Evolutionary conservation across 2,888 invertebrate species (phyloP).

Genomic region (Pristionchus japonicus): DNA sequence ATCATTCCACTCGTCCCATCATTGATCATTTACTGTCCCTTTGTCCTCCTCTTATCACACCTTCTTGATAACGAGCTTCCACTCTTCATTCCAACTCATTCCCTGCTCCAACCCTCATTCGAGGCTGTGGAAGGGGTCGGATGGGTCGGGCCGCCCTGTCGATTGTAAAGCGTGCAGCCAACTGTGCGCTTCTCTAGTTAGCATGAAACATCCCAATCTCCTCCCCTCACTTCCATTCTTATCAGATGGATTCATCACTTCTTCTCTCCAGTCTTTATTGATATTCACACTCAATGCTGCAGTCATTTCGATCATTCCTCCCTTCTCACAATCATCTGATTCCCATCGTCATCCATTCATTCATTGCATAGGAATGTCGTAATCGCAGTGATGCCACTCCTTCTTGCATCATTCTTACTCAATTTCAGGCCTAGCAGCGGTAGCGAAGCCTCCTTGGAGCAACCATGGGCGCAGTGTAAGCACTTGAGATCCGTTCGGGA

Average conservation of each 20-base stretch:
- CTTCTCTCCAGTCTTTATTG: conserved; percentile 35
- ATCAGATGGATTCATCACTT: conserved; percentile 15
- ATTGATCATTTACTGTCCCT: background rate
- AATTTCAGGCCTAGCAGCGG: background rate
- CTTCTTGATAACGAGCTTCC: conserved; percentile 31
- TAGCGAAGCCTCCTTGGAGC: conserved; percentile 17
- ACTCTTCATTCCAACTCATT: background rate
- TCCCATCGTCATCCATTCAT: background rate
- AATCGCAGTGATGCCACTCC: background rate
- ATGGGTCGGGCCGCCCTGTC: background rate
- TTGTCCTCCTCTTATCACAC: conserved; percentile 36
- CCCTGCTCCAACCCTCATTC: too few relatives aligned
- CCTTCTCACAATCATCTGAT: background rate
- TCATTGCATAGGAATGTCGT: conserved; percentile 1
- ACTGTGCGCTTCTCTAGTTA: conserved; percentile 27
- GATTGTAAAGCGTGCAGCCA: background rate
- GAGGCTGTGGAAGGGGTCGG: background rate
- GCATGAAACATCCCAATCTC: conserved; percentile 1
- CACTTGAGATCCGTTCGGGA: background rate
- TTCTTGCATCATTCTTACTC: background rate
- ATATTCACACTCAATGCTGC: background rate
- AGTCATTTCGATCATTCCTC: background rate
- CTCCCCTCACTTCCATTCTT: background rate
- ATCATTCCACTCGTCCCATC: background rate
- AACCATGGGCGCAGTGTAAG: conserved; percentile 14